These are phyloP conservation scores for Arbacia lixula DNA, from an alignment of 53 echinoderm and acorn worm genomes.

Conservation along the genomic window DNA sequence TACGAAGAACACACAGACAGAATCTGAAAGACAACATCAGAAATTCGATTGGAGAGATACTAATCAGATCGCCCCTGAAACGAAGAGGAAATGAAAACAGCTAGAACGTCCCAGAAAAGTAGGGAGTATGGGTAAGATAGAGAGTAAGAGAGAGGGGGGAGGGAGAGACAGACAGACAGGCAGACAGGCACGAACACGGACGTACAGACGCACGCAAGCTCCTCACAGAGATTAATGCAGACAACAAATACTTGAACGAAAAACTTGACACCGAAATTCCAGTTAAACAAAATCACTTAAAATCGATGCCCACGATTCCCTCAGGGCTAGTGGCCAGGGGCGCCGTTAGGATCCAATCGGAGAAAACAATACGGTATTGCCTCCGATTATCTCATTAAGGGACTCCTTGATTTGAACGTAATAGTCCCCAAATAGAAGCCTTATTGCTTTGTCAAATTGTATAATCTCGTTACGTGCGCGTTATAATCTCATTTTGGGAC, in stretches of 20 bases:
- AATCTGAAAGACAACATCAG: too few species aligned
- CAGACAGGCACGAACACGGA: too few species aligned
- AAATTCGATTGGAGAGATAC: too few species aligned
- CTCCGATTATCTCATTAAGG: constrained; percentile 40
- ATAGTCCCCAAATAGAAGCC: constrained; percentile 41
- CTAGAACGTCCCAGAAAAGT: too few species aligned
- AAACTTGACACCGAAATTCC: constrained; percentile 30
- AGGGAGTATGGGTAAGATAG: too few species aligned
- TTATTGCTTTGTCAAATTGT: constrained; percentile 61
- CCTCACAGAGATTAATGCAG: constrained; percentile 1
- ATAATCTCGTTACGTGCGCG: constrained; percentile 50
- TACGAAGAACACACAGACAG: too few species aligned
- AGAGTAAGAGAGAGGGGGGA: too few species aligned
- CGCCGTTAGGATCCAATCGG: constrained; percentile 21
- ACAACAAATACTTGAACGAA: constrained; percentile 12
- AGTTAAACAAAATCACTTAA: constrained; percentile 51
- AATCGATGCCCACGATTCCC: constrained; percentile 45
- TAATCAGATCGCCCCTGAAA: too few species aligned
- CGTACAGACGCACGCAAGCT: too few species aligned
- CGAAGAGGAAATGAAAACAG: too few species aligned
- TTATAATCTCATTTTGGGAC: constrained; percentile 41
- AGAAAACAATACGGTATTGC: constrained; percentile 54
- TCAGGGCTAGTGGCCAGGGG: constrained; percentile 10
- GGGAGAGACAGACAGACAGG: too few species aligned
- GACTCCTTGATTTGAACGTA: constrained; percentile 42